Evolutionary conservation across 2,113 vertebrate species (phyloP), one percentile per base, ranked within the genome.

Genomic region (Platycercus adscitus): DNA sequence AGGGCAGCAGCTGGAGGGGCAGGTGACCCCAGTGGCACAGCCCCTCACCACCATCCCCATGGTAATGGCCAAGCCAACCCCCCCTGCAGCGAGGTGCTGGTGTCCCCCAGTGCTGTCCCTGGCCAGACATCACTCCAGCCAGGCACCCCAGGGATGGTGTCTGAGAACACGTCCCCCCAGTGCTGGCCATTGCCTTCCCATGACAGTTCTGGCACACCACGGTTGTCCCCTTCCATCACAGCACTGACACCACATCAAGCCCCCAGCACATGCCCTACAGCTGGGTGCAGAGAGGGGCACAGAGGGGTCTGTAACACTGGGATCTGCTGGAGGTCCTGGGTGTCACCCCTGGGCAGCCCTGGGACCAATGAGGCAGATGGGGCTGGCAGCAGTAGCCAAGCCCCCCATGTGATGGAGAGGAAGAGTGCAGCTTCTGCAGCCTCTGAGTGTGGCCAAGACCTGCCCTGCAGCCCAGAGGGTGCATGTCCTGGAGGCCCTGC

Each of bases 141-240:
- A 11, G 52, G 43, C 3, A 2, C 20, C 28, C 15, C 55, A 21
- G 33, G 55, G 33, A 56, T 56, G 55, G 2, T 13, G 33, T 56
- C 55, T n/a, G 55, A 56, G 55, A 33, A 56, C 33, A n/a, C 6
- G 31, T 56, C 13, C 55, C 55, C 55, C 19, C 5, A 2, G 44
- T 1, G 24, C 61, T 9, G 61, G 69, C 31, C n/a, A 9, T 5
- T 6, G 3, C 1, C 43, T 17, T 10, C 50, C 68, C 5, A 4
- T 31, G 41, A 12, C 0, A 0, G 24, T 9, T 18, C 33, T 7
- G 1, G 37, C 17, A 5, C 20, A 10, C 41, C n/a, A 11, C 2
- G 1, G 41, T 20, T 3, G 4, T 3, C 35, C 53, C 69, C 29
- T 29, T 10, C 17, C 20, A 17, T 11, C 1, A 5, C 56, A 55